These are phyloP conservation scores for Rafetus swinhoei DNA, from an alignment of 2,113 vertebrate genomes.

Conservation along the genomic window DNA sequence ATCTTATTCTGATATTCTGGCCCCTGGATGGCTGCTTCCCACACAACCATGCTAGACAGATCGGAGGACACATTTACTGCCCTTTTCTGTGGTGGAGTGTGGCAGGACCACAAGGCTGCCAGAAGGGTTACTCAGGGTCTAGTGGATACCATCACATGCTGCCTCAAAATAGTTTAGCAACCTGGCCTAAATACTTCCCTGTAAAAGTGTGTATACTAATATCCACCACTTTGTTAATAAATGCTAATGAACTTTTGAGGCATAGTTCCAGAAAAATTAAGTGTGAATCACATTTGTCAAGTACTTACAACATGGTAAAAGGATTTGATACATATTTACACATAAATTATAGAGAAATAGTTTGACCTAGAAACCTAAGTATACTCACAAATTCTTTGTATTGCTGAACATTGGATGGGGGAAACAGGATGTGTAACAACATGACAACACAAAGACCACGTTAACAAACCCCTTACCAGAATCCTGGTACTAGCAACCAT, in stretches of 20 bases:
- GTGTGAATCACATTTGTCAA: not conserved
- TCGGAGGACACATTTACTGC: too few species aligned
- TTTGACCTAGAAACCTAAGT: not conserved
- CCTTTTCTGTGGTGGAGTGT: too few species aligned
- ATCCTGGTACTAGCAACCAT: not conserved
- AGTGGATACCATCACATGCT: not conserved
- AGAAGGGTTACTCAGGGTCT: too few species aligned
- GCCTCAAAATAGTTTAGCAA: not conserved
- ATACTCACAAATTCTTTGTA: not conserved
- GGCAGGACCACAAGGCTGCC: too few species aligned
- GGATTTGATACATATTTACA: not conserved
- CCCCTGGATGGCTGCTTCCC: too few species aligned
- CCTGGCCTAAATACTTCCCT: not conserved
- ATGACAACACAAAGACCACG: not conserved
- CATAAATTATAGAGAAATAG: not conserved
- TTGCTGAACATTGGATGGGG: not conserved
- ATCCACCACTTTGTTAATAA: not conserved
- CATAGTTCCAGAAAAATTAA: not conserved
- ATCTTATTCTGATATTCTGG: too few species aligned
- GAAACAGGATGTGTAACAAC: not conserved
- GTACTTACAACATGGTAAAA: not conserved
- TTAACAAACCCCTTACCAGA: not conserved
- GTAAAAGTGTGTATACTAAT: conserved; percentile 12
- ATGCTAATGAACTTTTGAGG: conserved; percentile 25
- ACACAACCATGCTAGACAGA: too few species aligned